Base-by-base conservation (phyloP, 2,797 vertebrate genomes). In the Alca torda region DNA sequence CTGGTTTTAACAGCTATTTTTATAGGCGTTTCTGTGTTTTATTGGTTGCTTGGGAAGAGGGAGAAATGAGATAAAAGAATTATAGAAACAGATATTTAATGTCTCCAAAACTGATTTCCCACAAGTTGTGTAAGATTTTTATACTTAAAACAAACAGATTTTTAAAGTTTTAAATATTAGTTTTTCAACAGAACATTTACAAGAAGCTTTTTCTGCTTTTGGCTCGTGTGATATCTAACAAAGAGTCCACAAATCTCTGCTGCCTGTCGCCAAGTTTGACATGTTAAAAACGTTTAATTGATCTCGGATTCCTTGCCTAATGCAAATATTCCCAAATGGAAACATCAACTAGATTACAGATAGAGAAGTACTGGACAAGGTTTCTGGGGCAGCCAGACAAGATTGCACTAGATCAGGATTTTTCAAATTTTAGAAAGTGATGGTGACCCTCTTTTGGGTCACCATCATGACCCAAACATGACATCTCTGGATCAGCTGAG, bases 11-110 rank as follows among this genome's bases (percentile, higher is more conserved):
- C 19, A 74, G 25, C 53, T 67, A 54, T 70, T 89, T 95, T 94
- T 90, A 87, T 77, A 84, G 89, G 26, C 61, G 92, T 95, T 88
- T 94, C 54, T 91, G 39, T 77, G 65, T 89, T 97, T 96, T 95
- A 96, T 65, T 90, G 78, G 39, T 75, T 92, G 25, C 39, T 96
- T 64, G 51, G 24, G 41, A 72, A 65, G 23, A 97, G n/a, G 56
- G 91, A 95, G 85, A 96, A 95, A 79, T 30, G 61, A 96, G 50
- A 94, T 89, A 76, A 84, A 94, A 92, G 54, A 81, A 67, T 53
- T 93, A 73, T 21, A 72, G 70, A 94, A 96, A 96, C 10, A 89
- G 46, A 87, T 4, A 87, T 35, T 92, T 91, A 75, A 84, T 92
- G 65, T 84, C 68, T 70, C 87, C 37, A 35, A 94, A 96, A 80